Evolutionary conservation across 2,888 invertebrate species (phyloP), one percentile per base, ranked within the genome.

Genomic region (Tanytarsus gracilentus): DNA sequence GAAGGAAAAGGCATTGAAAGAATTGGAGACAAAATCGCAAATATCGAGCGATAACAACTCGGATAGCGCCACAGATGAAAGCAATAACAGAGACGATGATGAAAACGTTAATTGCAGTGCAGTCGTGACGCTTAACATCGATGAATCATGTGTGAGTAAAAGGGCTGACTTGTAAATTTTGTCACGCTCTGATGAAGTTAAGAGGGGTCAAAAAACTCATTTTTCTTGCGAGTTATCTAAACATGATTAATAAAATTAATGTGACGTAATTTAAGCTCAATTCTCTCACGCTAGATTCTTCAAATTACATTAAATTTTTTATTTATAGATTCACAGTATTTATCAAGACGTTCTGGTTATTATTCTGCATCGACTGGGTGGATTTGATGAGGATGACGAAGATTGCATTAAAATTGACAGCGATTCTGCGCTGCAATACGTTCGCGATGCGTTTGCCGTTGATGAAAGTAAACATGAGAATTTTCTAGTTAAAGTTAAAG

Each of bases 261-360:
- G 16, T 11, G 9, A 11, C 11, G 11, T 21, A 44, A 7, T 44
- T 44, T 44, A 7, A 18, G 4, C 4, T 6, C 27, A 26, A 49
- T 14, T 14, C n/a, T n/a, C n/a, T n/a, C n/a, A n/a, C n/a, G n/a
- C n/a, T n/a, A n/a, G n/a, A n/a, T n/a, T n/a, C n/a, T n/a, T n/a
- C n/a, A n/a, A n/a, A n/a, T n/a, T n/a, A n/a, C n/a, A n/a, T n/a
- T n/a, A 14, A n/a, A 26, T 25, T 26, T 14, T 49, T 16, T 27
- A n/a, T n/a, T 53, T 23, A 14, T 21, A 55, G 55, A 26, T 55
- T 39, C 9, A 14, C 7, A 40, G 27, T 2, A 6, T 55, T 4
- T 55, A 55, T 40, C 26, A 36, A 55, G 39, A 55, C 8, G 16
- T 55, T 55, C 16, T 55, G 8, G 26, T 16, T 40, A 39, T 16